These are phyloP conservation scores for Leptopterna dolabrata DNA, from an alignment of 2,888 invertebrate genomes.

Conservation along the genomic window DNA sequence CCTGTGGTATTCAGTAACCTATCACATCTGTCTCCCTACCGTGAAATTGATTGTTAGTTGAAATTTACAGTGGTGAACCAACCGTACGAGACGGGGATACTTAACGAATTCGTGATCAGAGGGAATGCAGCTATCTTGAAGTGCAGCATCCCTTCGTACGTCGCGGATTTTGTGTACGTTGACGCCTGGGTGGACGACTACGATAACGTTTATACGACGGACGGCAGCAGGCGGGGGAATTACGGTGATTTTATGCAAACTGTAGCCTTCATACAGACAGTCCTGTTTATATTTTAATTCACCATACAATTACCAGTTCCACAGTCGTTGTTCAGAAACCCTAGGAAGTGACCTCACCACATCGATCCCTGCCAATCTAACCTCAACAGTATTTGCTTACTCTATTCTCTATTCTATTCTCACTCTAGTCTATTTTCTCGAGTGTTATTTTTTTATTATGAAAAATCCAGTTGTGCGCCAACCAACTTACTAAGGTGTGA, in stretches of 20 bases:
- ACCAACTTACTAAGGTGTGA: no score
- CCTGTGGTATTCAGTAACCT: no score
- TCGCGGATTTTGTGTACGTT: constrained; percentile 78
- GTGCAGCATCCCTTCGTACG: constrained; percentile 80
- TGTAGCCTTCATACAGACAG: neutral
- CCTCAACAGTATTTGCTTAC: neutral
- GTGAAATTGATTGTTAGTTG: no score
- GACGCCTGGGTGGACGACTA: constrained; percentile 72
- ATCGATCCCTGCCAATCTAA: neutral
- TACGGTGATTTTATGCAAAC: constrained; percentile 54
- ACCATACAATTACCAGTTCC: no score
- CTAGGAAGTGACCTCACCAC: constrained; percentile 63
- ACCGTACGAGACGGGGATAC: constrained; percentile 78
- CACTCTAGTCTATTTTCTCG: neutral
- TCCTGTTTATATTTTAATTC: no score
- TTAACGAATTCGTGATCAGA: constrained; percentile 79
- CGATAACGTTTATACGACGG: constrained; percentile 65
- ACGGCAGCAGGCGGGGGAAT: constrained; percentile 29
- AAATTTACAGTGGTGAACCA: constrained; percentile 75
- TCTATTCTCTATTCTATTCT: no score
- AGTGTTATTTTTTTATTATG: neutral
- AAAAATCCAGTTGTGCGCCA: no score
- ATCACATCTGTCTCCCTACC: no score
- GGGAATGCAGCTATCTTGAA: constrained; percentile 79
- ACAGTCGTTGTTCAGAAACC: neutral